Evolutionary conservation across 2,888 invertebrate species (phyloP).

Genomic region (Plagodis pulveraria): DNA sequence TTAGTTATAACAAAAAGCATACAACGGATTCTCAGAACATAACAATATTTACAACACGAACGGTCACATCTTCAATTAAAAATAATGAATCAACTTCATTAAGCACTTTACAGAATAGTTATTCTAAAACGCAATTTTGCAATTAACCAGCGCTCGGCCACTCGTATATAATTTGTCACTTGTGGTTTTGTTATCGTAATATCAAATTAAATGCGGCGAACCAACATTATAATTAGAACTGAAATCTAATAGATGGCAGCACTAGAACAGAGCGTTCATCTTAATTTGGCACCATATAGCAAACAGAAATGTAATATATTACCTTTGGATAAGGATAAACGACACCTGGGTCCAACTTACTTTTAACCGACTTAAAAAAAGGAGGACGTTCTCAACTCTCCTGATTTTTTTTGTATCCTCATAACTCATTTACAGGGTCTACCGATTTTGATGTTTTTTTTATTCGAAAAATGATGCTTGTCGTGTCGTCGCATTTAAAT

Average conservation of each 20-base stretch:
- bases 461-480: too few species aligned
- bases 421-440: too few species aligned
- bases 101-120: conserved; percentile 13
- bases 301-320: too few species aligned
- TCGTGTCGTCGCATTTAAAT: too few species aligned
- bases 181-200: conserved; percentile 54
- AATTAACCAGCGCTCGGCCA: conserved; percentile 29
- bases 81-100: conserved; percentile 28
- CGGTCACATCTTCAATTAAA: conserved; percentile 18
- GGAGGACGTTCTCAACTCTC: too few species aligned
- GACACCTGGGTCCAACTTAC: too few species aligned
- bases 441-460: too few species aligned
- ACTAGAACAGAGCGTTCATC: not conserved
- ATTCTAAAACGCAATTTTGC: conserved; percentile 30
- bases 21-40: not conserved
- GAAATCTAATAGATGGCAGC: not conserved
- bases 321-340: too few species aligned
- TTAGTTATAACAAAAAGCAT: too few species aligned
- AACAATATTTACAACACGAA: conserved; percentile 4
- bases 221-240: conserved; percentile 43
- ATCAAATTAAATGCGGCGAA: conserved; percentile 66
- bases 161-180: conserved; percentile 46
- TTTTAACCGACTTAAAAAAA: too few species aligned
- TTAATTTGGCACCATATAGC: not conserved
- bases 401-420: too few species aligned